Evolutionary conservation across 92 coral and sea anemone genomes (phyloP).

Genomic region (Blastomussa wellsi): DNA sequence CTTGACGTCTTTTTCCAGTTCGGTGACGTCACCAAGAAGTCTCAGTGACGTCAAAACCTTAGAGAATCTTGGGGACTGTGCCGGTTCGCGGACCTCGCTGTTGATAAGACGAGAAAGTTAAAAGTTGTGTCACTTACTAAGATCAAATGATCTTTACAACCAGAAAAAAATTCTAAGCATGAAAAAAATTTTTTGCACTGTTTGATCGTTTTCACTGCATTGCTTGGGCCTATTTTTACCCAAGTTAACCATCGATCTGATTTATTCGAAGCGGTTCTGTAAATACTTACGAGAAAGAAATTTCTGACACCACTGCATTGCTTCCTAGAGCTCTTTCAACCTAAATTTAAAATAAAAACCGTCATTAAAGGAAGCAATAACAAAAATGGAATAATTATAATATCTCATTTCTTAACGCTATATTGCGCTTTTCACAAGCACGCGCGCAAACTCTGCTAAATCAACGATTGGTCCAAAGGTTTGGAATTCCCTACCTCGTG

Average conservation of each 20-base stretch:
- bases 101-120: background rate
- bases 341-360: conserved; percentile 27
- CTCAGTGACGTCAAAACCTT: conserved; percentile 58
- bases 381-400: too few species aligned
- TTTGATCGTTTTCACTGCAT: too few species aligned
- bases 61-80: conserved; percentile 65
- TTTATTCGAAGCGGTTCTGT: too few species aligned
- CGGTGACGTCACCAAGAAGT: conserved; percentile 63
- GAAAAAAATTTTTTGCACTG: too few species aligned
- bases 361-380: background rate
- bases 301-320: conserved; percentile 66
- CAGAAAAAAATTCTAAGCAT: too few species aligned
- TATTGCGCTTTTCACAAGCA: too few species aligned
- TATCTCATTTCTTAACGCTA: too few species aligned
- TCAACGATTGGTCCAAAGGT: too few species aligned
- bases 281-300: conserved; percentile 64
- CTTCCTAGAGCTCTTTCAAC: conserved; percentile 83
- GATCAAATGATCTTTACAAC: background rate
- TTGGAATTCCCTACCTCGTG: too few species aligned
- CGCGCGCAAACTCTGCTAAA: too few species aligned
- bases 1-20: conserved; percentile 44
- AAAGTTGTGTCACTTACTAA: background rate
- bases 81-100: conserved; percentile 75
- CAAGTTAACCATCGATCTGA: too few species aligned
- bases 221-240: too few species aligned